Base-by-base conservation (phyloP, 2,888 invertebrate species). In the Acrobasis suavella region DNA sequence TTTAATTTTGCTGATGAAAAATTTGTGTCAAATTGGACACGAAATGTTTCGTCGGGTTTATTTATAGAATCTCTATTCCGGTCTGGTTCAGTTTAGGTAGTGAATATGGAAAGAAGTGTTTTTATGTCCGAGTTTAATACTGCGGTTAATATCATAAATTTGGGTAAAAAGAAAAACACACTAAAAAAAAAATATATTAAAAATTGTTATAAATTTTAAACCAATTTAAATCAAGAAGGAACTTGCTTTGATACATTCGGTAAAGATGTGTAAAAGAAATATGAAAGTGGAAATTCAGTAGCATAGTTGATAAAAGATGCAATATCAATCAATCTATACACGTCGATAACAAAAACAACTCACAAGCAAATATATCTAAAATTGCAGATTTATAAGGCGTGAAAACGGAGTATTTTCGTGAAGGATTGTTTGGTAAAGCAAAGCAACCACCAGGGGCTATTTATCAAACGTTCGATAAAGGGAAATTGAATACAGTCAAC, bases 401-500 rank as follows among this genome's bases (percentile, higher is more conserved):
- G 84, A 87, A 87, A 82, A 72, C 70, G 81, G 83, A 78, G 75
- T 80, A 77, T 79, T 80, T 74, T 76, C 69, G 75, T 76, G 71
- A 85, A 81, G 82, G 81, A 82, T 83, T 72, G 74, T 73, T 76
- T 75, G 76, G 81, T 78, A 84, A 86, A 85, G 83, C 80, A 85
- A 88, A 72, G 86, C 81, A 83, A 81, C 80, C 81, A 75, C 87
- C 80, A 65, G 73, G 73, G 82, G 90, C 89, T 89, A 90, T 92
- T 89, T 90, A 90, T 91, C 91, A 91, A 90, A 87, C 82, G 82
- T 80, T 85, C 89, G 86, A 89, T 90, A 91, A 91, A 86, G 85
- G 90, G 88, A 89, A 91, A 92, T 91, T 92, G 91, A 89, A 91
- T 86, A 83, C 80, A 90, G 85, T 89, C 89, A 86, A 85, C 81